phyloP scores from a whole-genome alignment of 2,113 vertebrate genomes.

The Malurus melanocephalus region DNA sequence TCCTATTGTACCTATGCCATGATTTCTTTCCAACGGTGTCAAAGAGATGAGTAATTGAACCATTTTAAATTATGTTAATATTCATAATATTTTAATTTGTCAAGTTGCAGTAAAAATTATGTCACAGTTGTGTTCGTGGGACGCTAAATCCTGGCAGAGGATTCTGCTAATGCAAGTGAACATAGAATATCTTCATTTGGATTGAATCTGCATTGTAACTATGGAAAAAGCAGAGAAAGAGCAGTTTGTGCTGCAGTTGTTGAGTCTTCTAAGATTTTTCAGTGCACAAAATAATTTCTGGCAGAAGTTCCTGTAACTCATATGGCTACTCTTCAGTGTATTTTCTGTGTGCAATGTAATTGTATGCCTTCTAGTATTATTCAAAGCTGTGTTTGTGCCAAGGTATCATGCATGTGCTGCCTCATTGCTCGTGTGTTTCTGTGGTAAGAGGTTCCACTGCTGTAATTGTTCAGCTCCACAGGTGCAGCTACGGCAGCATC shows the following conservation, averaged over 20 bases:
- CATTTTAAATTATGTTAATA: not conserved
- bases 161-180: not conserved
- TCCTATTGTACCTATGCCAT: not conserved
- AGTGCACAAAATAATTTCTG: not conserved
- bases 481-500: slow-evolving; percentile 9
- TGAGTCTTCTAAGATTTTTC: not conserved
- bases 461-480: not conserved
- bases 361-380: not conserved
- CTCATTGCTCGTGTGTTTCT: not conserved
- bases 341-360: not conserved
- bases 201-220: not conserved
- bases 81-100: not conserved
- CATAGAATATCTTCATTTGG: not conserved
- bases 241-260: not conserved
- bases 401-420: not conserved
- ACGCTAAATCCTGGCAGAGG: not conserved
- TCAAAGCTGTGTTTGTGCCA: not conserved
- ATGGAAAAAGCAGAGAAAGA: not conserved
- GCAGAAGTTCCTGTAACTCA: not conserved
- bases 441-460: not conserved
- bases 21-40: not conserved
- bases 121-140: not conserved
- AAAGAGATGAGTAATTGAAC: not conserved
- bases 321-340: not conserved
- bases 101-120: not conserved